Evolutionary conservation across 2,113 vertebrate species (phyloP), one percentile per base, ranked within the genome.

Genomic region (Platichthys flesus): DNA sequence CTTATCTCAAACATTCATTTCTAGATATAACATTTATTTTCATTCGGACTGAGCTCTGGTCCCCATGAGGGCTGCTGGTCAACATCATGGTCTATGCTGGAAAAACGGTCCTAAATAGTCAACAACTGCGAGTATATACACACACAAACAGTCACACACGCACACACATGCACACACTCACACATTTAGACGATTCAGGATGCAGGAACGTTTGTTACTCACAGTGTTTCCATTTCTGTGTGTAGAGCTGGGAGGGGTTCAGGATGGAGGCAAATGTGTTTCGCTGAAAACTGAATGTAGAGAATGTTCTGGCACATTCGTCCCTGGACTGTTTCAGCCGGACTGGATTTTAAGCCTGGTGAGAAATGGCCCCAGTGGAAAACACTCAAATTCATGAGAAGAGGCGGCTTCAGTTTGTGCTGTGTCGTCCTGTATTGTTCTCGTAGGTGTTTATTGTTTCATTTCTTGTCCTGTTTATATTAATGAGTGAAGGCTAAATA

Each of bases 291-390:
- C 9, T 26, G 28, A 40, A 23, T 71, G 67, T 51, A 20, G 57
- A 82, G 31, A 77, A 62, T 76, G 66, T 58, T 59, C 49, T 49
- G 47, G 18, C 63, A 1, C 51, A 67, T 71, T 71, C 15, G 52
- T 54, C 10, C 58, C n/a, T 64, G 8, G 57, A 16, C 57, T 35
- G 23, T 28, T 67, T 67, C 28, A 40, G 14, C 7, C 54, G 28
- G 51, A 63, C 24, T 56, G 59, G 42, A 64, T 70, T 64, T 40
- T 6, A 65, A 16, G 24, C 1, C 14, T 24, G 9, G 40, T 12
- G 40, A 42, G 10, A 42, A 42, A 42, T 42, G 40, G 51, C 51
- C 24, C n/a, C n/a, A 54, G n/a, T 21, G 52, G 20, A 16, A 49
- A 4, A 13, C 28, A 60, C 9, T 49, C 35, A 37, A 65, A 49